phyloP scores from a whole-genome alignment of 2,797 vertebrate species.

The Spinus olivaceus region DNA sequence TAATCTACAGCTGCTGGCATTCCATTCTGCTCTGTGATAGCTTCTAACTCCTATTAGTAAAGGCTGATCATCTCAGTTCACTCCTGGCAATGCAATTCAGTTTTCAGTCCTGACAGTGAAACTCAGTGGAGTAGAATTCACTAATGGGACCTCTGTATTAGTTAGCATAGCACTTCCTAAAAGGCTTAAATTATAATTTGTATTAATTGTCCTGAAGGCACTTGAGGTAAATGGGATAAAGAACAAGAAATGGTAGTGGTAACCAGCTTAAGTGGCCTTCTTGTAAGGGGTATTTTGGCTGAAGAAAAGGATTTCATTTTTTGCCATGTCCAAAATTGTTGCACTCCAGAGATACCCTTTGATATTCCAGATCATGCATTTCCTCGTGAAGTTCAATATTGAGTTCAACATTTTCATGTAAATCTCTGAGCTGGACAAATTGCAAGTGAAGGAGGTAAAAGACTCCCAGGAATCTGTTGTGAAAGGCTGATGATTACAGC shows the following conservation, averaged over 20 bases:
- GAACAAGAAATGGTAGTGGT: not conserved
- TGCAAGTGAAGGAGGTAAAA: conserved; percentile 18
- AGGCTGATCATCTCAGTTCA: not conserved
- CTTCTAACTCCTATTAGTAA: not conserved
- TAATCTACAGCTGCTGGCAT: not conserved
- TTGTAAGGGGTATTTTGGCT: not conserved
- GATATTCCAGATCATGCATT: not conserved
- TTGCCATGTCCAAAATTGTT: not conserved
- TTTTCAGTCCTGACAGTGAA: not conserved
- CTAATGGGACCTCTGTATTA: not conserved
- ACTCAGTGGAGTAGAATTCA: not conserved
- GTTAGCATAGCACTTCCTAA: not conserved
- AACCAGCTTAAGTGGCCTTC: not conserved
- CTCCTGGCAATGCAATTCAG: not conserved
- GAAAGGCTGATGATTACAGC: conserved; percentile 24
- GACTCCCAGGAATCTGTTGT: conserved; percentile 3
- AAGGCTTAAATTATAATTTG: not conserved
- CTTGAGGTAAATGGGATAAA: not conserved
- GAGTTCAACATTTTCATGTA: not conserved
- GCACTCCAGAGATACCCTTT: not conserved
- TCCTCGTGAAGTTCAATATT: not conserved
- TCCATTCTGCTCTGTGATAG: not conserved
- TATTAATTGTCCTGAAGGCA: not conserved
- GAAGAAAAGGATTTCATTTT: not conserved
- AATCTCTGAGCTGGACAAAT: not conserved